These are phyloP conservation scores for Pinctada fucata DNA, from an alignment of 2,888 invertebrate genomes.

Conservation along the genomic window DNA sequence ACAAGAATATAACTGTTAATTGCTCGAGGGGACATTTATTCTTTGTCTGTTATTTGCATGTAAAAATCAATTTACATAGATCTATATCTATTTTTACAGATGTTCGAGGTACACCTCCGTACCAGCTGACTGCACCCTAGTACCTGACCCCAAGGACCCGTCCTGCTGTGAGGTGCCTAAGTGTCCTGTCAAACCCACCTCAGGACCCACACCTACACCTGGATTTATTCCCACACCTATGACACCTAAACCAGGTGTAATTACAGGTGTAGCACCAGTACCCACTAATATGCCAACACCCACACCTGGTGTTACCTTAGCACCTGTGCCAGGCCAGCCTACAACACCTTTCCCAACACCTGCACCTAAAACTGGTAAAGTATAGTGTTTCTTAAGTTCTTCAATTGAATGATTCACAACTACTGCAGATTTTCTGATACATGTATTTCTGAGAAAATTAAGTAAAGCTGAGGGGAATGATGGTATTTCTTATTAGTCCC, in stretches of 20 bases:
- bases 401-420: too few species aligned
- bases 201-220: conserved; percentile 52
- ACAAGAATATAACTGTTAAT: too few species aligned
- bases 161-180: conserved; percentile 61
- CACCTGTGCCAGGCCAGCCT: conserved; percentile 31
- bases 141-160: conserved; percentile 62
- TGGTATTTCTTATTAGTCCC: too few species aligned
- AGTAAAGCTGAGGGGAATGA: too few species aligned
- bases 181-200: conserved; percentile 55
- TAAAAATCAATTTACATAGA: too few species aligned
- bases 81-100: conserved; percentile 36
- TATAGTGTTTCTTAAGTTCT: background rate
- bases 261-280: conserved; percentile 55
- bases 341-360: conserved; percentile 33
- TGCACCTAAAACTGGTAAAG: conserved; percentile 38
- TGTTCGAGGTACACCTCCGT: conserved; percentile 55
- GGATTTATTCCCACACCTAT: conserved; percentile 57
- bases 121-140: conserved; percentile 56
- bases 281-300: conserved; percentile 47
- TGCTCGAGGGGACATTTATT: too few species aligned
- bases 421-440: too few species aligned
- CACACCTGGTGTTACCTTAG: conserved; percentile 28
- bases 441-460: too few species aligned
- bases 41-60: too few species aligned
- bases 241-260: conserved; percentile 53